Evolutionary conservation across 2,797 vertebrate genomes (phyloP), one percentile per base, ranked within the genome.

Genomic region (Uromys caudimaculatus): DNA sequence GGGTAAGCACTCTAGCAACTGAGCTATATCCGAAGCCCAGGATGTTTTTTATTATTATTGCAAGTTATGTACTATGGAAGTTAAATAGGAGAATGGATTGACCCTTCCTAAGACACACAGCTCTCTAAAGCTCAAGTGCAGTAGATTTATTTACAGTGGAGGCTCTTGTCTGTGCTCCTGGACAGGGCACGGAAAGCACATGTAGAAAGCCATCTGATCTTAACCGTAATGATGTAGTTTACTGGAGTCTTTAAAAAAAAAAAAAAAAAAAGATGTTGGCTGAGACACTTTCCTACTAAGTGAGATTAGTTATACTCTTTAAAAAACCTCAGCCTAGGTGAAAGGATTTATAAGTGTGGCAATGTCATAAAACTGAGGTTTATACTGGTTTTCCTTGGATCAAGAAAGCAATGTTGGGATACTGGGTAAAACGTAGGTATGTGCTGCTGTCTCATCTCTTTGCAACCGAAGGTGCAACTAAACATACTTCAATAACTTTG

Each of bases 261-360:
- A 54, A 54, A 54, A 54, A 54, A 5, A 75, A 89, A 86, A 90
- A 90, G 64, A 54, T 78, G 38, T 11, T 77, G 89, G 81, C 50
- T 64, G 52, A 83, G 92, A 91, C 14, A 73, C 78, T 87, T 32
- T 95, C 24, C 82, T 97, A 94, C 92, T 91, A 95, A 92, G 82
- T 76, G 54, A 91, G 86, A 96, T 95, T 81, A 96, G 92, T 86
- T 95, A 60, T 56, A 78, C 13, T 83, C 52, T 97, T 93, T 76
- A 91, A 95, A 95, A 91, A 96, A 89, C 16, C 23, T 27, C n/a
- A 75, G 16, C 67, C 32, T 54, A 92, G 32, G 44, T 50, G 27
- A 77, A 90, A 95, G 60, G n/a, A 93, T 79, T 97, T 94, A 56
- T 73, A 92, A 94, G 12, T 2, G 24, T 89, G 3, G 10, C 92